Evolutionary conservation across 2,113 vertebrate species (phyloP), one percentile per base, ranked within the genome.

Genomic region (Ascaphus truei): DNA sequence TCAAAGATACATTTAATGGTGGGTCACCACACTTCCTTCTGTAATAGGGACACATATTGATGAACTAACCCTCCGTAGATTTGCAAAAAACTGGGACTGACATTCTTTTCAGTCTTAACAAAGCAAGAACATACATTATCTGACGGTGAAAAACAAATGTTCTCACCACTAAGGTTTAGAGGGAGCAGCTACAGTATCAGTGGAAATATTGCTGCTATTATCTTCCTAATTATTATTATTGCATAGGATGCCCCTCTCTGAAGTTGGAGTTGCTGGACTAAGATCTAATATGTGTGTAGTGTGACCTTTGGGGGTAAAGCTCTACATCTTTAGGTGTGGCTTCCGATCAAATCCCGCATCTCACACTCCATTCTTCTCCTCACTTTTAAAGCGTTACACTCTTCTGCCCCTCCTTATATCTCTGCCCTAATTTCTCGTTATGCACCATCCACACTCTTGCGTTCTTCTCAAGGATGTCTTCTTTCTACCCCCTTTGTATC

Each of bases 201-300:
- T 52, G 62, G 48, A 53, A 65, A 39, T 29, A 53, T 65, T 36
- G 53, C 41, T 12, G 26, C 51, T 68, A 59, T 59, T 58, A 68
- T 58, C 53, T 48, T 23, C 65, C 59, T 68, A 68, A 68, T 59
- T 59, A 64, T 68, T 58, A 68, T 58, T 68, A 68, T 26, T 58
- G 29, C 43, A 34, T 48, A 59, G 27, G 30, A 48, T 36, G 43
- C 20, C 37, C 15, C 29, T 45, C 53, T 50, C 9, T 50, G 10
- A 58, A 59, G 22, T 27, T 13, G 43, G 26, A 43, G 53, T 59
- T 58, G 22, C 47, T 30, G 7, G 30, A 26, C 4, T 26, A 58
- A 68, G 53, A 68, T 68, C 53, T 68, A 50, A 59, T 68, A 58
- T 47, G 30, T 34, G 27, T 48, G 20, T 11, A 47, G 22, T 13